Evolutionary conservation across 1,140 invertebrate species (phyloP).

Genomic region (Alviniconcha marisindica): DNA sequence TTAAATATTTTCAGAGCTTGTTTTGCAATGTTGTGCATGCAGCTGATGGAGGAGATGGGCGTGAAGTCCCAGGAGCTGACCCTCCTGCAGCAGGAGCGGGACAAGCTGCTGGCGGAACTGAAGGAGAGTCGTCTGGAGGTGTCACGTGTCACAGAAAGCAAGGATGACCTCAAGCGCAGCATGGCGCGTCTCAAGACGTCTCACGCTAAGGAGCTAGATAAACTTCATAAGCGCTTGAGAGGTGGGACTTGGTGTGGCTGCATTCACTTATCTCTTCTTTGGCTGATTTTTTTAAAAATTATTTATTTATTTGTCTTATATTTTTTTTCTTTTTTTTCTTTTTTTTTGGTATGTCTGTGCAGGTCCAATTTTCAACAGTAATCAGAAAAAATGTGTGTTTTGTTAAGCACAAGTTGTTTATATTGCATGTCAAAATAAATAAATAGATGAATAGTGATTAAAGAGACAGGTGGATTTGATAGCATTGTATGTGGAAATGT

Average conservation of each 20-base stretch:
- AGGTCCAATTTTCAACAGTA: no score
- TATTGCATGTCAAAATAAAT: no score
- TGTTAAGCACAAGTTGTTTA: no score
- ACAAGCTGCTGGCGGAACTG: conserved; percentile 63
- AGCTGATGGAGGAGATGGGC: conserved; percentile 53
- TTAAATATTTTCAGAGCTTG: no score
- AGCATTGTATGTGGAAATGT: no score
- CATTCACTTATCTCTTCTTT: not conserved
- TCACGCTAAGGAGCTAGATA: conserved; percentile 61
- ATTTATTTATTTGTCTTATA: not conserved
- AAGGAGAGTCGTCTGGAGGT: conserved; percentile 70
- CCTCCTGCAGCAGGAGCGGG: conserved; percentile 65
- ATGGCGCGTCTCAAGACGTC: conserved; percentile 55
- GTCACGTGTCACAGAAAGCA: conserved; percentile 57
- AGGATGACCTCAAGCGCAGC: conserved; percentile 59
- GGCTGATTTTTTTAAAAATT: not conserved
- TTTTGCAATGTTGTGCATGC: not conserved
- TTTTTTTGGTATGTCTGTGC: no score
- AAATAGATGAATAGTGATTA: no score
- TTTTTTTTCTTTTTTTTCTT: no score
- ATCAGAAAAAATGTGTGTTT: no score
- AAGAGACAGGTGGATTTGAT: no score
- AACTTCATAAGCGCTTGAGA: conserved; percentile 65
- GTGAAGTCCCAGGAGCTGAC: conserved; percentile 57
- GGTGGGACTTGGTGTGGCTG: conserved; percentile 44